Evolutionary conservation across 2,888 invertebrate genomes (phyloP).

Genomic region (Imbricaverruca yamaguchii): DNA sequence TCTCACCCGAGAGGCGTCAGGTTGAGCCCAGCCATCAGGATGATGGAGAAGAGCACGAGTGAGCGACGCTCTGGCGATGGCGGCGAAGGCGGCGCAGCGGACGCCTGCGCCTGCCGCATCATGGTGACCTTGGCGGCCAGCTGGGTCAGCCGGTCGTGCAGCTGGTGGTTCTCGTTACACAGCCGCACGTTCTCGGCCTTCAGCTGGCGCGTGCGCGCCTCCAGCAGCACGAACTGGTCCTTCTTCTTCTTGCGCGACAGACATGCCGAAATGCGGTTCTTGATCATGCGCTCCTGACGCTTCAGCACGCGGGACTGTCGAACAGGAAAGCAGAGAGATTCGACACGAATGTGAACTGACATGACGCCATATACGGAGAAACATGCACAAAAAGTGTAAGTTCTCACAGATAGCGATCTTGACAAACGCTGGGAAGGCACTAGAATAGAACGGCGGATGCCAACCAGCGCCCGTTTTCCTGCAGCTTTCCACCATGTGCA

Average conservation of each 20-base stretch:
- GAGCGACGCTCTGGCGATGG: slow-evolving; percentile 27
- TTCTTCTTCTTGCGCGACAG: slow-evolving; percentile 90
- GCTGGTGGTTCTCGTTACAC: not conserved
- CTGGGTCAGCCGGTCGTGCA: slow-evolving; percentile 14
- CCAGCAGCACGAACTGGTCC: slow-evolving; percentile 75
- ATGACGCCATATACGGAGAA: too few relatives aligned
- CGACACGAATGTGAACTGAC: too few relatives aligned
- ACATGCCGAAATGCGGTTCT: slow-evolving; percentile 89
- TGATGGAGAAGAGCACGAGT: slow-evolving; percentile 32
- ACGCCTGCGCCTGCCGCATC: not conserved
- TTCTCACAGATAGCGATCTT: too few relatives aligned
- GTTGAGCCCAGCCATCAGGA: slow-evolving; percentile 37
- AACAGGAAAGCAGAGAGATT: not conserved
- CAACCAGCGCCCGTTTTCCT: too few relatives aligned
- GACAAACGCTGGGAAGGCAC: too few relatives aligned
- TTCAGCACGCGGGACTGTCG: slow-evolving; percentile 64
- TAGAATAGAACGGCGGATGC: too few relatives aligned
- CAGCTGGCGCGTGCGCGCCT: slow-evolving; percentile 52
- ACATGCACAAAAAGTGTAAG: too few relatives aligned
- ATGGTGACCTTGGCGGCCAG: slow-evolving; percentile 2
- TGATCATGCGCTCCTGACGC: slow-evolving; percentile 89
- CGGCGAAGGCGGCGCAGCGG: slow-evolving; percentile 15
- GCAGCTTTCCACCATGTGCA: too few relatives aligned
- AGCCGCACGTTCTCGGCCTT: slow-evolving; percentile 7
- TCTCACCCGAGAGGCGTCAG: not conserved